Base-by-base conservation (phyloP, 2,797 vertebrate species). In the Hypotaenidia philippensis region DNA sequence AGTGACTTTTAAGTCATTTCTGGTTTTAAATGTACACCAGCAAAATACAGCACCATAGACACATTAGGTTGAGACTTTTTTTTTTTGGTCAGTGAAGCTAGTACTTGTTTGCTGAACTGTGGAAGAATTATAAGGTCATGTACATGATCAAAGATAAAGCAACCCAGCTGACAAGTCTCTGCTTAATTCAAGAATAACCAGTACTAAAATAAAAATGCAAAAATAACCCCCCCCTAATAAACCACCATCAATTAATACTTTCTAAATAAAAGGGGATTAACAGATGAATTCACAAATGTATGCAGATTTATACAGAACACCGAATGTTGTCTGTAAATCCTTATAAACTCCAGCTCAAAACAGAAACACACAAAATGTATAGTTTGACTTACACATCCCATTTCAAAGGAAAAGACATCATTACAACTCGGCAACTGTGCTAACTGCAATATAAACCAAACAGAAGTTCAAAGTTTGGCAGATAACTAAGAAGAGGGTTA, bases 401-500 rank as follows among this genome's bases (percentile, higher is more conserved):
- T 97, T 97, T 97, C 96, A 93, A 97, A 97, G 92, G 89, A 93
- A 93, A 87, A 91, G 97, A 98, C 98, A 97, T 91, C 92, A 96
- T 97, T 97, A 98, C 96, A 89, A 97, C 96, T 97, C 66, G 93
- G 96, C 97, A 97, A 97, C 97, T 96, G 97, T 92, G 96, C 97
- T 98, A 96, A 98, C 90, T 97, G 97, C 96, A 95, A 97, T 97
- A 98, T 44, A 98, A 98, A 98, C 96, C 97, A 93, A 98, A 98
- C 89, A 93, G 93, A 96, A 94, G 96, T 95, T 96, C 97, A 94
- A 57, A 97, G 97, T 97, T 97, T 97, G 97, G 97, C 96, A 97
- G 94, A 87, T 97, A 97, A 98, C 98, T 97, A 97, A 98, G 94
- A 97, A 95, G 97, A 98, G 97, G 97, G 93, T 97, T 97, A 98